Base-by-base conservation (phyloP, 2,113 vertebrate genomes). In the Phasianus colchicus region DNA sequence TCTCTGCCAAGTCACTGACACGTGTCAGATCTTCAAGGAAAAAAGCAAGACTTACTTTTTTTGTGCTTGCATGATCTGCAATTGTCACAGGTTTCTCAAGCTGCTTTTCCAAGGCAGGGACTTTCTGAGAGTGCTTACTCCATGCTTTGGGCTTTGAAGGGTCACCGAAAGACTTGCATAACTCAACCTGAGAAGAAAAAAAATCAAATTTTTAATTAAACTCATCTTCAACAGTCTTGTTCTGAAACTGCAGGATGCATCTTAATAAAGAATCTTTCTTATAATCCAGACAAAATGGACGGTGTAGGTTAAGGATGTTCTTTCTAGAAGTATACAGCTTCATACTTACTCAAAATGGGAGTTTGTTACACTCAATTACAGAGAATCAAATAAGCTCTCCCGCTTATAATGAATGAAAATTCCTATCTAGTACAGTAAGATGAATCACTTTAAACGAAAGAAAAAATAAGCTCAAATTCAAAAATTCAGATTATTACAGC, bases 91-190 rank as follows among this genome's bases (percentile, higher is more conserved):
- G 38, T 9, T 84, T 89, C 81, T 95, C 50, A 3, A 81, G 3
- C 30, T 94, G 81, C 21, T 91, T 70, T 9, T 89, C 90, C 55
- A 83, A 9, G 25, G 82, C 47, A 71, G 90, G 76, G 3, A 65
- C 60, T 48, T 97, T 97, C 72, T 98, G 98, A 12, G 98, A 97
- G 81, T 99, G 98, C 82, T 98, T 99, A 97, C 99, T 99, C 99
- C 99, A 99, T 1, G 99, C 97, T 97, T 96, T 99, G 36, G 98
- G 98, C 86, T 99, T 99, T 6, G 97, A 98, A 2, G 99, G 98
- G 95, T 99, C 99, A 66, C 99, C 99, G 92, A 99, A 99, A 2
- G 98, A 98, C 89, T 98, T 99, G 96, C 99, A 99, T 72, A 98
- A 95, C 91, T 99, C 99, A 93, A 99, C 99, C 99, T 99, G 77